A percentile compares a stretch with the other conserved stretches of the same genome.
Conservation (phyloP, 2,797 vertebrate species). For the Varecia variegata region DNA sequence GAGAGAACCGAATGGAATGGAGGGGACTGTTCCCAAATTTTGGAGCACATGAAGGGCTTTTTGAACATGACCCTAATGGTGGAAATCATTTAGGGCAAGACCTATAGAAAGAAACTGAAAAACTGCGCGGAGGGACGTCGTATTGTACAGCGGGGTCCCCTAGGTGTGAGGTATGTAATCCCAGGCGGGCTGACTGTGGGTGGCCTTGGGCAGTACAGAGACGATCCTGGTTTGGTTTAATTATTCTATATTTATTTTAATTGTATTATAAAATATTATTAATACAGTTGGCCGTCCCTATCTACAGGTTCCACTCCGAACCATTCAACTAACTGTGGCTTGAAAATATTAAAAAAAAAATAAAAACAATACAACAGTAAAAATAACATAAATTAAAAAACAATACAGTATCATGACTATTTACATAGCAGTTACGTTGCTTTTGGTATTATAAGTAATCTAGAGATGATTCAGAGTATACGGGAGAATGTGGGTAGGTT, state of each 20-base stretch:
- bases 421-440: neutral
- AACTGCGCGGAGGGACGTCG: rapidly evolving
- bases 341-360: neutral
- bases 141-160: neutral
- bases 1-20: neutral
- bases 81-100: neutral
- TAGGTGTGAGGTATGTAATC: rapidly evolving
- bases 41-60: neutral
- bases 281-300: neutral
- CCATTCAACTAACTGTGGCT: neutral
- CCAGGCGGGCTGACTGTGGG: no score
- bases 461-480: neutral
- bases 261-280: neutral
- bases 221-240: neutral
- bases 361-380: neutral
- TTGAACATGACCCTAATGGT: neutral
- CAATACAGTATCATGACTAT: neutral
- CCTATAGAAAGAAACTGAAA: neutral
- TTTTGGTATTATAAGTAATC: neutral
- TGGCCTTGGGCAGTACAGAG: neutral
- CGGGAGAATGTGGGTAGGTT: neutral
- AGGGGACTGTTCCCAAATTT: neutral
- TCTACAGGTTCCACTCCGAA: neutral
- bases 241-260: neutral
- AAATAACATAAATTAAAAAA: neutral